Base-by-base conservation (phyloP, 2,888 invertebrate species). In the Anarsia innoxiella region DNA sequence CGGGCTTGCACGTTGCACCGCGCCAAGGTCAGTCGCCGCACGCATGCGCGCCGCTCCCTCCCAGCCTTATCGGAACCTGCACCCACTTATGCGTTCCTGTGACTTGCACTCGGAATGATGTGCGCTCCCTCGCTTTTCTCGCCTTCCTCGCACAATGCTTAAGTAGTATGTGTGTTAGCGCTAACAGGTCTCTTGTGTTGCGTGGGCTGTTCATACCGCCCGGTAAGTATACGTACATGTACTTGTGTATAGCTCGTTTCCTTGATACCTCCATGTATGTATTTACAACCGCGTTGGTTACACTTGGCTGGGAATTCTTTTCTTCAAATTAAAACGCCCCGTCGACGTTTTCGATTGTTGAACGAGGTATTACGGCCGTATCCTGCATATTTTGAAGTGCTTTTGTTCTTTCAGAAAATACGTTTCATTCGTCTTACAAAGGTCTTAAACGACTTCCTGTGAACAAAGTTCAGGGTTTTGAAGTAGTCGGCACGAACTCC, bases 1-100 rank as follows among this genome's bases (percentile, higher is more conserved):
- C 66, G 66, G 68, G 66, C 67, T 27, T 76, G 78, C 82, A 79
- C 75, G 79, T 71, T 82, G 83, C 82, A 82, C 73, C 77, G 74
- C 73, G 62, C 72, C 82, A 83, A 83, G 80, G 79, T 80, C 80
- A 80, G 67, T 66, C 72, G 68, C 53, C 66, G 74, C 77, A 73
- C 82, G 80, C 82, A 80, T 82, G 83, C 83, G 80, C 65, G 60
- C 54, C 56, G 50, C 55, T 46, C 52, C 49, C 53, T 51, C 51
- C 51, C 46, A 42, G 43, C 44, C 46, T 44, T 28, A 37, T 57
- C 62, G 59, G 63, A 63, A 66, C 66, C 59, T 64, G 64, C 67
- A 68, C 63, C 62, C 63, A 50, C 53, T 62, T 59, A 62, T 70
- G 66, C 59, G 62, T 57, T 69, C 74, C 74, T 72, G 64, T 62